A percentile compares a stretch with the other conserved stretches of the same genome.
These are phyloP conservation scores for Myopa tessellatipennis DNA, from an alignment of 2,888 invertebrate species.

Conservation along the genomic window DNA sequence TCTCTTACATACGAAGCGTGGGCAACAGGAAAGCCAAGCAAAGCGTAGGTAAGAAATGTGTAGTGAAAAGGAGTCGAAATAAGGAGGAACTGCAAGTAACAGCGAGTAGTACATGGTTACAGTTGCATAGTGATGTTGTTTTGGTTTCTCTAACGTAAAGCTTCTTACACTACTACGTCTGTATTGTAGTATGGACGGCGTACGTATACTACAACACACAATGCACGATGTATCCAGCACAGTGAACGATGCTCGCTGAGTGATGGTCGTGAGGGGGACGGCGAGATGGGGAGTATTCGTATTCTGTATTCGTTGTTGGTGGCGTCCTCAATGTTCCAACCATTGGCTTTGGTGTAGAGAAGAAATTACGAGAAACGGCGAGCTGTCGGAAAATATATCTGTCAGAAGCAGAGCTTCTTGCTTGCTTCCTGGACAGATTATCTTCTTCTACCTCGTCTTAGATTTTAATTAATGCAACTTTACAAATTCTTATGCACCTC, in stretches of 20 bases:
- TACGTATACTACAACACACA: background rate
- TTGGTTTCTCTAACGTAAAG: conserved; percentile 14
- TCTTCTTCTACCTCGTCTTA: no score
- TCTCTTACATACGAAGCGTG: background rate
- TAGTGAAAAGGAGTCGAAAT: background rate
- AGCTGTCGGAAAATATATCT: background rate
- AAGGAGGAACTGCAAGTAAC: background rate
- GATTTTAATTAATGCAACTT: no score
- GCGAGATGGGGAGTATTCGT: background rate
- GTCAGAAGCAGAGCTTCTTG: no score
- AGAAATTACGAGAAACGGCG: background rate
- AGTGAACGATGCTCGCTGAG: no score
- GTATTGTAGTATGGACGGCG: background rate
- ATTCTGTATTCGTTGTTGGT: background rate
- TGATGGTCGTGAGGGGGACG: no score
- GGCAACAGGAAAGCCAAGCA: background rate
- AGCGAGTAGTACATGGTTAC: conserved; percentile 13
- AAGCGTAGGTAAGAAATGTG: background rate
- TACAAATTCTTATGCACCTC: no score
- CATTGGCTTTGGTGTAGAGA: background rate
- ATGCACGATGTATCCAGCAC: no score
- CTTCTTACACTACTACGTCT: conserved; percentile 9
- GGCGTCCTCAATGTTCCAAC: background rate
- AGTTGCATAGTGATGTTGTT: conserved; percentile 7
- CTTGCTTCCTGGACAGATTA: no score